phyloP scores from a whole-genome alignment of 1,140 invertebrate species.

The Atopsyche davidsoni region DNA sequence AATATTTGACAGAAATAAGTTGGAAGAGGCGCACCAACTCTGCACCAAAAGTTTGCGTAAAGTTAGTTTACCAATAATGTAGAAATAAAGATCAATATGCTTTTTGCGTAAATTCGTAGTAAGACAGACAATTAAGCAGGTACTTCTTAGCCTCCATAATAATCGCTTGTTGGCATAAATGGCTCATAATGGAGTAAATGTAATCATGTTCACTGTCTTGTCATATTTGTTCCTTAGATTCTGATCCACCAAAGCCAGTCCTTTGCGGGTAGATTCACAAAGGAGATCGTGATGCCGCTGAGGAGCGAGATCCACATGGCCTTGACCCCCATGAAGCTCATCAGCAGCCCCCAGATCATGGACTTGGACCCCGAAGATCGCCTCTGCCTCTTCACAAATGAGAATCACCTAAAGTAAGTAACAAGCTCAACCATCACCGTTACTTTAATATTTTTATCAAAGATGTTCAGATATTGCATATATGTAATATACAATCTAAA shows the following conservation, averaged over 20 bases:
- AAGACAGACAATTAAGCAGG: too few species aligned
- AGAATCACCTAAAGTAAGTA: constrained; percentile 18
- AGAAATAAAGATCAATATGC: too few species aligned
- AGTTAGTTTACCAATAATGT: too few species aligned
- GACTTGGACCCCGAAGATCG: constrained; percentile 8
- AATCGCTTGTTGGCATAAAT: too few species aligned
- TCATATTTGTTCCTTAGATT: constrained; percentile 17
- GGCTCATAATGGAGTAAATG: too few species aligned
- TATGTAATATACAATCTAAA: too few species aligned
- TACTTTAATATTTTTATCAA: constrained; percentile 20
- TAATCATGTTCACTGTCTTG: too few species aligned
- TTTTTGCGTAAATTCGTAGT: too few species aligned
- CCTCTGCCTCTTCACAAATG: constrained; percentile 13
- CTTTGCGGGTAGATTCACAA: constrained; percentile 12
- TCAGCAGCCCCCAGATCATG: constrained; percentile 9
- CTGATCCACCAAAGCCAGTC: constrained; percentile 18
- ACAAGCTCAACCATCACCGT: background rate
- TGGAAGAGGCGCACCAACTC: too few species aligned
- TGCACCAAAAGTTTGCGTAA: too few species aligned
- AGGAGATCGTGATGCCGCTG: constrained; percentile 20
- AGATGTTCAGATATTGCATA: constrained; percentile 38
- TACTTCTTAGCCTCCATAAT: too few species aligned
- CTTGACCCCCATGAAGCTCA: constrained; percentile 2
- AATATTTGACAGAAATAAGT: too few species aligned
- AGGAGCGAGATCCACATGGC: constrained; percentile 22